Conservation (phyloP, 2,797 vertebrate species). For the Paramormyrops hopkinsi region DNA sequence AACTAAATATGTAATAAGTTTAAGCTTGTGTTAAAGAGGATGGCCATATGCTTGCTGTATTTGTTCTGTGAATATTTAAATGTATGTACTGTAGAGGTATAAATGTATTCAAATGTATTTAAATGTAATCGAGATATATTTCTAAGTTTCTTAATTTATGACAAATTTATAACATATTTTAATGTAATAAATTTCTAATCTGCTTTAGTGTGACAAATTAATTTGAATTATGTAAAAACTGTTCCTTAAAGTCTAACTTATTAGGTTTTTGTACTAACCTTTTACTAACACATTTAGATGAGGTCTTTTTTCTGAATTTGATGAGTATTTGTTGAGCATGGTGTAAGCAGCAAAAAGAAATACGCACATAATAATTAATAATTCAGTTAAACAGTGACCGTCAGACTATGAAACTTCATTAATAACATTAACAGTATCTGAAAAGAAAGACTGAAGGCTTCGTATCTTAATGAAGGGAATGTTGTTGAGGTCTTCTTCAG, state of each 20-base stretch:
- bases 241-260: neutral
- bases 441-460: neutral
- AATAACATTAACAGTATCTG: neutral
- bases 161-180: constrained; percentile 2
- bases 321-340: neutral
- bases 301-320: neutral
- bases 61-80: constrained; percentile 1
- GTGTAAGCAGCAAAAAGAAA: neutral
- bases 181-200: constrained; percentile 1
- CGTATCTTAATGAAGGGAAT: neutral
- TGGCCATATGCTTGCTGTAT: neutral
- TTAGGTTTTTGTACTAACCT: neutral
- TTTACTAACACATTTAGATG: neutral
- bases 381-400: neutral
- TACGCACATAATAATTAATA: neutral
- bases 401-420: neutral
- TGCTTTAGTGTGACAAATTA: constrained; percentile 4
- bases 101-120: constrained; percentile 8
- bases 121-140: neutral
- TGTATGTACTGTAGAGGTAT: neutral
- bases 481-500: neutral
- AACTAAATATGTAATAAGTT: neutral
- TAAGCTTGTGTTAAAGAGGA: neutral
- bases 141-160: constrained; percentile 7
- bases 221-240: neutral